Conservation (phyloP, 2,888 invertebrate species). For the Tubulanus polymorphus region DNA sequence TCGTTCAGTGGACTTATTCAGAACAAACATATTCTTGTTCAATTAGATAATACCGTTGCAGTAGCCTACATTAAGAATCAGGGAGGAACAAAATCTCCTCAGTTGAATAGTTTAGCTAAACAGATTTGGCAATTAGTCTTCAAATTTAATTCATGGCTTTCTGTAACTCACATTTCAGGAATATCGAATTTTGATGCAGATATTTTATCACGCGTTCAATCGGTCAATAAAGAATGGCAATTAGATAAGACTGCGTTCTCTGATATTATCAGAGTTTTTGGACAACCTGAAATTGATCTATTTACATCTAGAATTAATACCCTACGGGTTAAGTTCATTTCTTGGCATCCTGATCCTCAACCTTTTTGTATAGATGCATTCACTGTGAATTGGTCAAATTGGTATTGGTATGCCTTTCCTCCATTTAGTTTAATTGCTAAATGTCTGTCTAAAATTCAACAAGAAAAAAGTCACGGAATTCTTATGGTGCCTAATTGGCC, state of each 20-base stretch:
- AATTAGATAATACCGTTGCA: no score
- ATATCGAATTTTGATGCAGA: constrained; percentile 1
- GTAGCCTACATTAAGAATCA: no score
- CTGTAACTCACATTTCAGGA: constrained; percentile 1
- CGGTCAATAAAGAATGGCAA: constrained; percentile 5
- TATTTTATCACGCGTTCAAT: constrained; percentile 3
- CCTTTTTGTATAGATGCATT: not conserved
- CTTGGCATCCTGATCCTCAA: constrained; percentile 2
- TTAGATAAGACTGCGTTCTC: not conserved
- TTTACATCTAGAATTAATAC: constrained; percentile 9
- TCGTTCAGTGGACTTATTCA: no score
- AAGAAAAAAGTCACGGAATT: not conserved
- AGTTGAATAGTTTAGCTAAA: no score
- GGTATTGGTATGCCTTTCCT: not conserved
- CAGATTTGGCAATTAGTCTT: no score
- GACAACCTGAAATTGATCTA: not conserved
- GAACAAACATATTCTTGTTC: no score
- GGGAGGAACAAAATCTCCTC: no score
- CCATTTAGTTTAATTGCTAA: constrained; percentile 1
- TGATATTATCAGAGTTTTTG: not conserved
- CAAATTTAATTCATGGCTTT: no score
- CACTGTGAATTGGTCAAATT: not conserved
- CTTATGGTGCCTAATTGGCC: constrained; percentile 1
- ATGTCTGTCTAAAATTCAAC: not conserved
- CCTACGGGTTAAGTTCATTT: not conserved